Base-by-base conservation (phyloP, 2,113 vertebrate species). In the Pelodiscus sinensis region DNA sequence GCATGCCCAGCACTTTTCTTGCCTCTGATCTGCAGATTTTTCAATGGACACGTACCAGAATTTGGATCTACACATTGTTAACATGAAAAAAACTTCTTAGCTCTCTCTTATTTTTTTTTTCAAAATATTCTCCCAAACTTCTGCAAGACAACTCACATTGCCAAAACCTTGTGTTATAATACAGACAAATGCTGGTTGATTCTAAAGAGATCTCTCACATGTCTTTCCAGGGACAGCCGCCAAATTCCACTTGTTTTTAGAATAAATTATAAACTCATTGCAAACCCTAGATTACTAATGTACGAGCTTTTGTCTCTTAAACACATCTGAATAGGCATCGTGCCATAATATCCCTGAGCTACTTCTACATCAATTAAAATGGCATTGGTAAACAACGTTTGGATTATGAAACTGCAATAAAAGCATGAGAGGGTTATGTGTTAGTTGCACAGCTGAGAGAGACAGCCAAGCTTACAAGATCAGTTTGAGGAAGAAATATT, bases 1-100 rank as follows among this genome's bases (percentile, higher is more conserved):
- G 38, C 38, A 44, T 44, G 38, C 38, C 38, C 38, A 44, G 38
- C 38, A 44, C 5, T 44, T 3, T 65, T 52, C 81, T 50, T 35
- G 25, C 65, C 38, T n/a, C 44, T 11, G 71, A 29, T 0, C 0
- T 22, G 25, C 60, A 10, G 2, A 15, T 85, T 91, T 29, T 78
- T 38, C 80, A 29, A 25, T 0, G 0, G 14, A n/a, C 5, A 78
- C 14, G 11, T 24, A 3, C 3, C 24, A 29, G 19, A 88, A 85
- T 91, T 1, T 84, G 22, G 27, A 58, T 54, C 38, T 87, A 68
- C 62, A n/a, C 16, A 68, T 35, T 15, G 44, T 50, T 31, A 9
- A 9, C 22, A 29, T 2, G 79, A 6, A 87, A 83, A 87, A 9
- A 65, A 31, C 25, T 82, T 84, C 71, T 3, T 0, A 65, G 19